These are phyloP conservation scores for Panopea generosa DNA, from an alignment of 2,888 invertebrate species.

Conservation along the genomic window DNA sequence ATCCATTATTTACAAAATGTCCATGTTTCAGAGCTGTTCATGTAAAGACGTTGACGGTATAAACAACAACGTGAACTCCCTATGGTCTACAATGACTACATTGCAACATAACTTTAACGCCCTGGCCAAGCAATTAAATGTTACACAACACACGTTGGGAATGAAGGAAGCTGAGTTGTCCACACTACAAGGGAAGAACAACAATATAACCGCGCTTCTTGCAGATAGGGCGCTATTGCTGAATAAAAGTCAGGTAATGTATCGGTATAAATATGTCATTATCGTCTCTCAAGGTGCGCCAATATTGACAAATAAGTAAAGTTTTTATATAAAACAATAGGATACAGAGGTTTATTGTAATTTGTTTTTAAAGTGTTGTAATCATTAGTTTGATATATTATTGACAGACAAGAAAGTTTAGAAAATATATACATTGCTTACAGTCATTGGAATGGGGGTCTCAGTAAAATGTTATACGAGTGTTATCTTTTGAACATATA, in stretches of 20 bases:
- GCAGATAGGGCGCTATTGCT: slow-evolving; percentile 58
- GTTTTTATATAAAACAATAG: too few relatives aligned
- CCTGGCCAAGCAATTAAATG: slow-evolving; percentile 53
- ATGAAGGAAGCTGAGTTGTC: slow-evolving; percentile 36
- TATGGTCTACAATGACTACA: slow-evolving; percentile 41
- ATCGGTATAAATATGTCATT: slow-evolving; percentile 1
- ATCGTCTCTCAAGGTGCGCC: too few relatives aligned
- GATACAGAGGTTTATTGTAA: too few relatives aligned
- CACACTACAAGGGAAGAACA: slow-evolving; percentile 30
- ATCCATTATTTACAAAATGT: too few relatives aligned
- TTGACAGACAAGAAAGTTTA: too few relatives aligned
- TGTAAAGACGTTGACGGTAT: slow-evolving; percentile 58
- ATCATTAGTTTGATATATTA: too few relatives aligned
- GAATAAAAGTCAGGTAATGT: slow-evolving; percentile 60
- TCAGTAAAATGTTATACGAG: too few relatives aligned
- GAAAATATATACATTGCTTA: too few relatives aligned
- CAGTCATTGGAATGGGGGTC: too few relatives aligned
- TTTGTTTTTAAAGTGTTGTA: too few relatives aligned
- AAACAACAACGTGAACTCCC: slow-evolving; percentile 48
- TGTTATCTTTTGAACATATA: too few relatives aligned
- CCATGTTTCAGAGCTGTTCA: slow-evolving; percentile 49
- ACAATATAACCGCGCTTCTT: slow-evolving; percentile 53
- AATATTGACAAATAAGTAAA: too few relatives aligned
- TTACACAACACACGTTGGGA: slow-evolving; percentile 51
- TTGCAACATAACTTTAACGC: slow-evolving; percentile 55